phyloP scores from a whole-genome alignment of 1,140 invertebrate species.

The Brachionus asplanchnoidis region DNA sequence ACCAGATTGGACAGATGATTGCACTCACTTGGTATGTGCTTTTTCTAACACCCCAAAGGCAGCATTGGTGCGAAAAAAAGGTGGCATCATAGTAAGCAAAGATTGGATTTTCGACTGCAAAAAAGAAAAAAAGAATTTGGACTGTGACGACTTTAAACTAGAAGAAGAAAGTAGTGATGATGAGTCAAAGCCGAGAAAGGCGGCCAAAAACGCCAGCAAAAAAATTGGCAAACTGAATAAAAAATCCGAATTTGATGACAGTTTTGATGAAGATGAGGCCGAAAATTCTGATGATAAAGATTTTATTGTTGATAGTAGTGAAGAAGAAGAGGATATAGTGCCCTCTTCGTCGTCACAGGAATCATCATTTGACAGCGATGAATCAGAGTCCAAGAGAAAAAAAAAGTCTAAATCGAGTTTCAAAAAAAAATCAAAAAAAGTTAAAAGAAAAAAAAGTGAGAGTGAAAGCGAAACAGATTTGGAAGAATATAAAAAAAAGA shows the following conservation, averaged over 20 bases:
- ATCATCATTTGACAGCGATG: conserved; percentile 8
- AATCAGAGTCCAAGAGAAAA: not conserved
- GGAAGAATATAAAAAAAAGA: conserved; percentile 34
- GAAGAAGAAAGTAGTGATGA: conserved; percentile 42
- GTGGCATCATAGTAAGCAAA: conserved; percentile 66
- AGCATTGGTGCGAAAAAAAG: conserved; percentile 58
- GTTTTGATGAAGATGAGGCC: conserved; percentile 29
- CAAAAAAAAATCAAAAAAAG: not conserved
- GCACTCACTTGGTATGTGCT: conserved; percentile 82
- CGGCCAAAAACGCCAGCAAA: conserved; percentile 26
- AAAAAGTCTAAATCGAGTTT: not conserved
- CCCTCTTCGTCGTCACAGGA: not conserved
- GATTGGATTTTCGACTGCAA: conserved; percentile 72
- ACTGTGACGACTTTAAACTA: conserved; percentile 63
- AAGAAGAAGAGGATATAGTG: not conserved
- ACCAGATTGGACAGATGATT: conserved; percentile 67
- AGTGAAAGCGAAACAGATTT: conserved; percentile 3
- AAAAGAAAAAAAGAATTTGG: conserved; percentile 63
- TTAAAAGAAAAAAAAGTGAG: not conserved
- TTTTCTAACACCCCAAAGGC: conserved; percentile 82
- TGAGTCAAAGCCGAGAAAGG: conserved; percentile 21
- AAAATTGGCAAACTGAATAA: not conserved
- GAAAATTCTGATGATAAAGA: conserved; percentile 40
- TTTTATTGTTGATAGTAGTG: conserved; percentile 20
- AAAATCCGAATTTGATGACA: conserved; percentile 19